Base-by-base conservation (phyloP, 2,888 invertebrate species). In the Xiphydria camelus region DNA sequence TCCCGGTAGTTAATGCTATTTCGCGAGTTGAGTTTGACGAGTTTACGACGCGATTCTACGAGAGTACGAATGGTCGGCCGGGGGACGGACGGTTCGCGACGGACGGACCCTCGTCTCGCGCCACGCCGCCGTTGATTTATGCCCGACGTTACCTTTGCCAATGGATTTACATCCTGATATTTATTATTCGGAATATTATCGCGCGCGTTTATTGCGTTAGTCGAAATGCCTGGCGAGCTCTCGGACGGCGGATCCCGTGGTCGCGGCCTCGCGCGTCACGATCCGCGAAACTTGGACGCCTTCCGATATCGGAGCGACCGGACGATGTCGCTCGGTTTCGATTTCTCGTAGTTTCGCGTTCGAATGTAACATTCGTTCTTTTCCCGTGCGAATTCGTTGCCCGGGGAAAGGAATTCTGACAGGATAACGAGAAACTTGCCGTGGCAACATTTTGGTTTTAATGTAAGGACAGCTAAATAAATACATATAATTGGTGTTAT, bases 131-230 rank as follows among this genome's bases (percentile, higher is more conserved):
- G 55, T 61, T 75, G 74, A 75, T 75, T 75, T 75, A 75, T 72
- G 72, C 62, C 52, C 66, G 65, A 73, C 73, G 69, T 73, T 72
- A 72, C 68, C 66, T 70, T 66, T 68, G 71, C 74, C 73, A 74
- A 73, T 72, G 72, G 70, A 73, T 73, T 73, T 73, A 72, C 71
- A 73, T 73, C 68, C 62, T 63, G 66, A 72, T 73, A 73, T 73
- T 73, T 73, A 73, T 73, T 73, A 71, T 73, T 70, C 68, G 69
- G 51, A 71, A 71, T 72, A 73, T 72, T 71, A 73, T 72, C 69
- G 70, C 65, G 60, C 50, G 59, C 61, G 66, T 72, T 73, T 73
- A 73, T 73, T 71, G 69, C 73, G 68, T 69, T 71, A 68, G 68
- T 66, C 65, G 62, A 66, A 68, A 66, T 63, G 61, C 57, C 56